phyloP scores from a whole-genome alignment of 2,888 invertebrate species.

The Muscina levida region DNA sequence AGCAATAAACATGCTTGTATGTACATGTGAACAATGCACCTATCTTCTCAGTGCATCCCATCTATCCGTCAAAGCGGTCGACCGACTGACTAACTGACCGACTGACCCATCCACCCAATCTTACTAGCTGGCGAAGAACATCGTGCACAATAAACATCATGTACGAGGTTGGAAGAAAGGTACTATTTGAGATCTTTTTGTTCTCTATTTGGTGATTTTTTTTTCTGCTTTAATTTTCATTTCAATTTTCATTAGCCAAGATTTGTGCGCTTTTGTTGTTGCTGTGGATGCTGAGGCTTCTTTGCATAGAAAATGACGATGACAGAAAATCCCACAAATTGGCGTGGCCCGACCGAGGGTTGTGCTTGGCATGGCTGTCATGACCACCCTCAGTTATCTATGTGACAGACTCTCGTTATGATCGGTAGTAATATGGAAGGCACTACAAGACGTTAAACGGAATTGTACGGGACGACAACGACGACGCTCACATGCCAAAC shows the following conservation, averaged over 20 bases:
- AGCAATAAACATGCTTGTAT: conserved; percentile 18
- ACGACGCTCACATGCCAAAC: too few relatives aligned
- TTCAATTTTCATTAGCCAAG: conserved; percentile 51
- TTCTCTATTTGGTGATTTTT: conserved; percentile 19
- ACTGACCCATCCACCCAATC: conserved; percentile 9
- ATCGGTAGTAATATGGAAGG: conserved; percentile 55
- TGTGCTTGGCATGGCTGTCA: conserved; percentile 52
- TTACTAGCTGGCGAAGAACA: conserved; percentile 10
- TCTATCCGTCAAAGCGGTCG: background rate
- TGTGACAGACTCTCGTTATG: conserved; percentile 47
- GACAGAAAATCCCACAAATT: conserved; percentile 47
- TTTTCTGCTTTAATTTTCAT: conserved; percentile 27
- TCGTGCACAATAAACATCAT: background rate
- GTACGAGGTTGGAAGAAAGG: background rate
- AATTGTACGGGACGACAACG: background rate
- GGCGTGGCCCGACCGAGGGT: conserved; percentile 58
- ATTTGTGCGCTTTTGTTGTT: conserved; percentile 21
- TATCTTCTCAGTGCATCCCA: background rate
- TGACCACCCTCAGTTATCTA: conserved; percentile 62
- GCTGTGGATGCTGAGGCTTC: background rate
- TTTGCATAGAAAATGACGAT: conserved; percentile 40
- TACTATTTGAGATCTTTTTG: conserved; percentile 32
- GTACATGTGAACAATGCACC: background rate
- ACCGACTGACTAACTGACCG: too few relatives aligned
- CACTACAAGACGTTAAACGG: too few relatives aligned